Evolutionary conservation across 2,888 invertebrate genomes (phyloP).

Genomic region (Cryptocephalus primarius): DNA sequence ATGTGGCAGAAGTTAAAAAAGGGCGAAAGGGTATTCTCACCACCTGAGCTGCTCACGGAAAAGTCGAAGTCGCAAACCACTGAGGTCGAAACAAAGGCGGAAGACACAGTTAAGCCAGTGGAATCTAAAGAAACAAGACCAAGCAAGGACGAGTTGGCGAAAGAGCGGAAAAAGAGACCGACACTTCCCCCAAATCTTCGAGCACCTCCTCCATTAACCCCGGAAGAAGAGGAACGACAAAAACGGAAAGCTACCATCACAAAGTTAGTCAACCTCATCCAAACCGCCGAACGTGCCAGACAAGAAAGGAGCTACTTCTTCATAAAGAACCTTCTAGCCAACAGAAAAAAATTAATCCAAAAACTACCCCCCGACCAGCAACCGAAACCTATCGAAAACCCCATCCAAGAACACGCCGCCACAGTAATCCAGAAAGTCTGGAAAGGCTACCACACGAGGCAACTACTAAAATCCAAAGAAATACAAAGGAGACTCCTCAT

Average conservation of each 20-base stretch:
- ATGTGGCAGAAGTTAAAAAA: conserved; percentile 25
- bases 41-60: conserved; percentile 31
- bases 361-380: not conserved
- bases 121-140: conserved; percentile 22
- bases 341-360: conserved; percentile 2
- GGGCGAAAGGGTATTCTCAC: conserved; percentile 27
- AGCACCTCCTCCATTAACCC: not conserved
- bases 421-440: conserved; percentile 35
- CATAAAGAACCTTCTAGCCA: conserved; percentile 1
- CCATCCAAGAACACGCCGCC: conserved; percentile 12
- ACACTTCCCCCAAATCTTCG: not conserved
- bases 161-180: conserved; percentile 4
- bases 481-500: conserved; percentile 39
- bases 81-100: conserved; percentile 8
- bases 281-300: conserved; percentile 40
- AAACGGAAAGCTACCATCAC: conserved; percentile 17
- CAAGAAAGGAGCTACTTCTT: conserved; percentile 27
- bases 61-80: not conserved
- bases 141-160: not conserved
- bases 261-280: conserved; percentile 32
- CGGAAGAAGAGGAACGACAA: conserved; percentile 14
- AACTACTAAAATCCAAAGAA: conserved; percentile 36
- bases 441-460: conserved; percentile 38
- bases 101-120: conserved; percentile 32
- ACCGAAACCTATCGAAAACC: not conserved